Evolutionary conservation across 2,888 invertebrate genomes (phyloP).

Genomic region (Ellobium chinense): DNA sequence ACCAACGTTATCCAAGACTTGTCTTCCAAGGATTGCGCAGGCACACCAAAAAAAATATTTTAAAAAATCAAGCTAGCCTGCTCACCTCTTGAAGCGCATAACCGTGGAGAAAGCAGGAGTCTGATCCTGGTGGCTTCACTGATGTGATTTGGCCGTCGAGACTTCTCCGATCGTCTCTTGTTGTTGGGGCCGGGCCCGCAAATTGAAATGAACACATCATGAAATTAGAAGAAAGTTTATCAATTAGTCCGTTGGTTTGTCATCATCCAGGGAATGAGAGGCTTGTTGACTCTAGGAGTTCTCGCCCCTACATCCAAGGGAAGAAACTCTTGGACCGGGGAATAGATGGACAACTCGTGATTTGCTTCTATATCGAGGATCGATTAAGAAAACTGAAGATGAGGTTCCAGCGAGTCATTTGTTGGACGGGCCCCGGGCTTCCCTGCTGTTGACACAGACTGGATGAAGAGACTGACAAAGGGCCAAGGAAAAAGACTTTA

Average conservation of each 20-base stretch:
- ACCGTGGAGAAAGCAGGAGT: background rate
- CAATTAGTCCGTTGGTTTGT: slow-evolving; percentile 36
- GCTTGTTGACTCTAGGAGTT: slow-evolving; percentile 33
- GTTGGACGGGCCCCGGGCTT: slow-evolving; percentile 11
- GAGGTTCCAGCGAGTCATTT: slow-evolving; percentile 28
- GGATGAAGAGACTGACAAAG: background rate
- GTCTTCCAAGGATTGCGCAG: too few species aligned
- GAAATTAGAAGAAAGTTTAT: slow-evolving; percentile 45
- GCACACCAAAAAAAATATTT: too few species aligned
- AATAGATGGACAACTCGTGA: slow-evolving; percentile 13
- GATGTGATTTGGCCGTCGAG: slow-evolving; percentile 12
- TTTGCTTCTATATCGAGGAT: slow-evolving; percentile 31
- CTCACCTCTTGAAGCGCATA: background rate
- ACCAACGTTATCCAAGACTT: too few species aligned
- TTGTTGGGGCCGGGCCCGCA: background rate
- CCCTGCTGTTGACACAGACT: slow-evolving; percentile 23
- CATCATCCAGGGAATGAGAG: background rate
- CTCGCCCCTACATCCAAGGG: background rate
- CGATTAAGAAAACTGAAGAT: slow-evolving; percentile 45
- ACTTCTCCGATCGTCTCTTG: background rate
- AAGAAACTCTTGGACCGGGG: slow-evolving; percentile 9
- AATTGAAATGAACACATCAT: slow-evolving; percentile 42
- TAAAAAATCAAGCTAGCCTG: too few species aligned
- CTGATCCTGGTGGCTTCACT: background rate
- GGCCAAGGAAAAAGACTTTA: background rate